Conservation (phyloP, 1,140 invertebrate species). For the Trichonephila clavipes region DNA sequence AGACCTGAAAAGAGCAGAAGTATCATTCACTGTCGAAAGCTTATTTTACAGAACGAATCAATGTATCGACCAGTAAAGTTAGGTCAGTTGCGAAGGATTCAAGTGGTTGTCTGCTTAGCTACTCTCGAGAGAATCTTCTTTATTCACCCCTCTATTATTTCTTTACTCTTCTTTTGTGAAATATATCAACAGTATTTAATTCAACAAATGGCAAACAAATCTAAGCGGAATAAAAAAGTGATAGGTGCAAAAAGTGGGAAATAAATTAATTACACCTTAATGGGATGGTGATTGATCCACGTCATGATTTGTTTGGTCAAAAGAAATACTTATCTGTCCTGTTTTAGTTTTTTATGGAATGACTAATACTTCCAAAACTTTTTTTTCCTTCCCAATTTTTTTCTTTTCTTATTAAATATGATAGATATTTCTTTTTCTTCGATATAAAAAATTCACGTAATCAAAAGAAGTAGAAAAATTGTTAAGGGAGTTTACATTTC, state of each 20-base stretch:
- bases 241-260: not conserved
- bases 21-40: constrained; percentile 14
- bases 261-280: not conserved
- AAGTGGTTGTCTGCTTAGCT: constrained; percentile 19
- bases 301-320: not conserved
- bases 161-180: constrained; percentile 5
- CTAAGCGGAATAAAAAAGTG: not conserved
- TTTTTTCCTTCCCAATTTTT: not conserved
- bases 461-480: no score
- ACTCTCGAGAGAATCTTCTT: not conserved
- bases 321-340: not conserved
- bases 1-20: constrained; percentile 11
- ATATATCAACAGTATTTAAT: not conserved
- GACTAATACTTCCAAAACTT: not conserved
- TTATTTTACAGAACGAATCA: constrained; percentile 28
- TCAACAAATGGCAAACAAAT: not conserved
- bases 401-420: not conserved
- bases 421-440: no score
- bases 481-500: no score
- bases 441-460: no score
- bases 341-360: no score
- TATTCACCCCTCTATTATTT: not conserved
- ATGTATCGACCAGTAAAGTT: constrained; percentile 18
- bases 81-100: constrained; percentile 2
- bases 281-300: not conserved